Evolutionary conservation across 1,140 invertebrate species (phyloP), one percentile per base, ranked within the genome.

Genomic region (Archegozetes longisetosus): DNA sequence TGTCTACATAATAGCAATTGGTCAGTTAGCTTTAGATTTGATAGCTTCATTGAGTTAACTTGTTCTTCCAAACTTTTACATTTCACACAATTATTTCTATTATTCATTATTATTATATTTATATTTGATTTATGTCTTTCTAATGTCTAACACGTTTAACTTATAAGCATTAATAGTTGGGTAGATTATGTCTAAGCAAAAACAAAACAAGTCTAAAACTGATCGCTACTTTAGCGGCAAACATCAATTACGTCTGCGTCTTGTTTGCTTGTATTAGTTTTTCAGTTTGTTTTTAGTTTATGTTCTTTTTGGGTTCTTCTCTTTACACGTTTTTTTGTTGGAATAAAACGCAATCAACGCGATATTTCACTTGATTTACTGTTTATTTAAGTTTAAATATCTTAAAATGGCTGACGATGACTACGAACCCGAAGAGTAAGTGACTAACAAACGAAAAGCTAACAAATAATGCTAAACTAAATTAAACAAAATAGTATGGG

Each of bases 401-500:
- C 85, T 78, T 46, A 67, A 24, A 32, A 85, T 85, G 83, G 83
- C 83, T 63, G 84, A 85, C 62, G 84, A 83, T 64, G 83, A 85
- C 68, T 85, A 78, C 66, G 83, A 85, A 63, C 79, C 76, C 56
- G 83, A 84, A 64, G 84, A 85, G 80, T 82, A 72, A 75, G 32
- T 40, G 32, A 40, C 32, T 17, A 40, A 9, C 17, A 40, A 40
- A 40, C 32, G 17, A 17, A 40, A 6, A 40, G 6, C 17, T 40
- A 17, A 40, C 32, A 23, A 52, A 2, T 53, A 4, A 23, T 53
- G 13, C 13, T 23, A 23, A 26, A 53, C 20, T 53, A 14, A 26
- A 53, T 51, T 51, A n/a, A n/a, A 22, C 26, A 25, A 25, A 13
- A 23, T 24, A 53, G 26, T 28, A 49, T 20, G 58, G 59, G 52